These are phyloP conservation scores for Conger conger DNA, from an alignment of 2,113 vertebrate genomes.

Conservation along the genomic window DNA sequence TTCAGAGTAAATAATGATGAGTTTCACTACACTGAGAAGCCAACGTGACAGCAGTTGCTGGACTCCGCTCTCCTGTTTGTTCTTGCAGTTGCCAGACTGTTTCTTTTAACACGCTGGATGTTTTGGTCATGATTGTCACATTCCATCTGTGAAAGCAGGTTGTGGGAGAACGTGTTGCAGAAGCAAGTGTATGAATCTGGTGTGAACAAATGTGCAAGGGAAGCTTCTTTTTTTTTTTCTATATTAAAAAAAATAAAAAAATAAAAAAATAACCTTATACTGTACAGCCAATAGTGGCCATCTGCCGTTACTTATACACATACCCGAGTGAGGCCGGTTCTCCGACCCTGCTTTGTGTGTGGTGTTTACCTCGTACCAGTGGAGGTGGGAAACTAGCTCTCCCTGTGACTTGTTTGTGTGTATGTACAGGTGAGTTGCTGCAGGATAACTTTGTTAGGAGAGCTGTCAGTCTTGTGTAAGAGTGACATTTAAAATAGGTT, in stretches of 20 bases:
- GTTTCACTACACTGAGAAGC: background rate
- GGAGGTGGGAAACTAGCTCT: background rate
- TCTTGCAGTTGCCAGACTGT: background rate
- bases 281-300: background rate
- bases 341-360: too few species aligned
- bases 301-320: background rate
- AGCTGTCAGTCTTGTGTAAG: background rate
- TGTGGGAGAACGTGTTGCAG: conserved; percentile 14
- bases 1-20: background rate
- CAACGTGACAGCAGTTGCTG: too few species aligned
- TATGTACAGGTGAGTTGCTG: too few species aligned
- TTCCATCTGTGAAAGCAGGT: conserved; percentile 8
- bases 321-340: background rate
- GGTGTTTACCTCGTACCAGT: too few species aligned
- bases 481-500: background rate
- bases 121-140: conserved; percentile 12
- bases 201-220: background rate
- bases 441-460: background rate
- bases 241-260: background rate
- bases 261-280: too few species aligned
- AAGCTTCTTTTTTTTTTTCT: background rate
- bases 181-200: background rate
- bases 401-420: background rate
- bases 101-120: background rate
- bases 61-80: background rate